A percentile compares a stretch with the other conserved stretches of the same genome.
Evolutionary conservation across 2,797 vertebrate species (phyloP).

Genomic region (Peromyscus nudipes): DNA sequence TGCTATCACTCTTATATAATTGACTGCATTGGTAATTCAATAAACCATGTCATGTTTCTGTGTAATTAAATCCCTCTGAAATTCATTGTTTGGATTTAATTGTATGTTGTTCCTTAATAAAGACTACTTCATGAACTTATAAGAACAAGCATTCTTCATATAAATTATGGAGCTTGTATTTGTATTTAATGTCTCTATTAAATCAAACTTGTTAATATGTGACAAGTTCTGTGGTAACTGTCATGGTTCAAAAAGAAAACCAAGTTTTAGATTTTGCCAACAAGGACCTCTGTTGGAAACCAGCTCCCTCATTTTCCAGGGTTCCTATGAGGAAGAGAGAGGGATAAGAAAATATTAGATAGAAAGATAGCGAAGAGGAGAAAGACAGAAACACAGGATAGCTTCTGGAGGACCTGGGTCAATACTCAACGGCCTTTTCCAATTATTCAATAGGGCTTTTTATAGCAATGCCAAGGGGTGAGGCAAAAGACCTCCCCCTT

Average conservation of each 20-base stretch:
- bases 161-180: conserved; percentile 18
- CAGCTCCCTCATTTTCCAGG: too few species aligned
- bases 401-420: too few species aligned
- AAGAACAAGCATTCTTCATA: conserved; percentile 40
- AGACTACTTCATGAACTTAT: conserved; percentile 44
- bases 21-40: conserved; percentile 67
- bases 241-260: conserved; percentile 31
- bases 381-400: too few species aligned
- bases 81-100: conserved; percentile 68
- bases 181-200: conserved; percentile 33
- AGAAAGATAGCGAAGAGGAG: too few species aligned
- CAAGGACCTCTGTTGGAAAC: background rate
- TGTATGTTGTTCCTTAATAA: conserved; percentile 65
- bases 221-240: background rate
- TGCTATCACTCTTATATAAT: conserved; percentile 12
- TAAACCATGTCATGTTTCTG: conserved; percentile 57
- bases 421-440: too few species aligned
- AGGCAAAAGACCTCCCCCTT: too few species aligned
- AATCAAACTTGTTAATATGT: conserved; percentile 33
- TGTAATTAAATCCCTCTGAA: conserved; percentile 69
- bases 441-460: too few species aligned
- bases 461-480: too few species aligned
- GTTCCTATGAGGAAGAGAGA: too few species aligned
- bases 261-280: background rate
- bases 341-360: too few species aligned